phyloP scores from a whole-genome alignment of 2,113 vertebrate genomes.

The Cebidichthys violaceus region DNA sequence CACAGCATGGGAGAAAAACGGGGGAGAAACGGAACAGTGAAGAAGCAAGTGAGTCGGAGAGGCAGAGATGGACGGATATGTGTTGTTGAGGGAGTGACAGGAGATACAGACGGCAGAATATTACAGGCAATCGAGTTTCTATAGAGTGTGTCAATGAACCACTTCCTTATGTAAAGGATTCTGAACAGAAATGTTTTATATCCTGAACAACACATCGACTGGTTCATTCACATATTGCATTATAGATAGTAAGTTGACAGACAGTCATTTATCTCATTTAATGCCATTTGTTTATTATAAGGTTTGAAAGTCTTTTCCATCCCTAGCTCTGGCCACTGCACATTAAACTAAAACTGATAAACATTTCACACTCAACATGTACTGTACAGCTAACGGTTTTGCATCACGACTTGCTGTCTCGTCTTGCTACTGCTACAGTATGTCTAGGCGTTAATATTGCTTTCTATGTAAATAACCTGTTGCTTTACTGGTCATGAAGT shows the following conservation, averaged over 20 bases:
- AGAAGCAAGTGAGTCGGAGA: background rate
- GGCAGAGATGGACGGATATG: constrained; percentile 3
- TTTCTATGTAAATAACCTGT: background rate
- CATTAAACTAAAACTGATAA: background rate
- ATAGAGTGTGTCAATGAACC: constrained; percentile 8
- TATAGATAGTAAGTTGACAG: background rate
- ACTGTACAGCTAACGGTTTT: background rate
- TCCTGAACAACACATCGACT: background rate
- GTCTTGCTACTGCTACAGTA: background rate
- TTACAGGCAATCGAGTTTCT: background rate
- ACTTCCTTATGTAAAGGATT: background rate
- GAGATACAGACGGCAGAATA: constrained; percentile 10
- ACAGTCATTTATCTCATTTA: background rate
- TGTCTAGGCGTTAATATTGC: background rate
- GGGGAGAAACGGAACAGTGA: background rate
- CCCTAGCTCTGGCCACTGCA: background rate
- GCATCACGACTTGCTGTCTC: background rate
- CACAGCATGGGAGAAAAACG: background rate
- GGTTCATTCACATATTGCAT: background rate
- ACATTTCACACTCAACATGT: background rate
- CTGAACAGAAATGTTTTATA: background rate
- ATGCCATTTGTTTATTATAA: background rate
- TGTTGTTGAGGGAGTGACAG: constrained; percentile 11
- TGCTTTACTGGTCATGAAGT: constrained; percentile 4
- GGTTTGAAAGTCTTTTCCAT: background rate